Percentiles rank a stretch among this genome's conserved stretches.
These are phyloP conservation scores for Scaeva pyrastri DNA, from an alignment of 2,888 invertebrate species.

Conservation along the genomic window DNA sequence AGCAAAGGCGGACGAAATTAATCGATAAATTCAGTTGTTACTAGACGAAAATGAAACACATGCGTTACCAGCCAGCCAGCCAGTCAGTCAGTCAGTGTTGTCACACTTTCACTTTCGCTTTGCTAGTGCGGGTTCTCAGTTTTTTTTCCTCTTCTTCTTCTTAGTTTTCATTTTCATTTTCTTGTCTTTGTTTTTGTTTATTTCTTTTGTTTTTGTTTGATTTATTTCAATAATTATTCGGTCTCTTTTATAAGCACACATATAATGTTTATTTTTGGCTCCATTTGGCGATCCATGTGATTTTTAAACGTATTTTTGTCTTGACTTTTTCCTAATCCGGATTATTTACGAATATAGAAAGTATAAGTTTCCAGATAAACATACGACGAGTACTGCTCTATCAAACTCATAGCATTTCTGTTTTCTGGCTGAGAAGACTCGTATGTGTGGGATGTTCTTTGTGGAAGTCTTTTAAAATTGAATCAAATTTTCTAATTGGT, in stretches of 20 bases:
- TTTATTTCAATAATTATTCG: background rate
- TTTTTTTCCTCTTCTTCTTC: background rate
- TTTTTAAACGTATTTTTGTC: background rate
- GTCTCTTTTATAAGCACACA: background rate
- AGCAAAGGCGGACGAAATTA: background rate
- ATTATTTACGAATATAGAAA: conserved; percentile 7
- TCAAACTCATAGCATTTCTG: background rate
- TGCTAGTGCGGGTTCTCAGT: background rate
- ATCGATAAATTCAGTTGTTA: conserved; percentile 4
- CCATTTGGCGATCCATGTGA: background rate
- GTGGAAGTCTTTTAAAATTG: background rate
- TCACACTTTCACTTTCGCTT: conserved; percentile 26
- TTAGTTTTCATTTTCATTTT: too few species aligned
- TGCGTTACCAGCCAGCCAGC: background rate
- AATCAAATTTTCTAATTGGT: conserved; percentile 1
- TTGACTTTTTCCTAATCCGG: background rate
- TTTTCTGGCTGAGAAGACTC: background rate
- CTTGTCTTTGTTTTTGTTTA: conserved; percentile 1
- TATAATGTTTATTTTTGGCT: conserved; percentile 14
- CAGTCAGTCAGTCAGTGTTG: background rate
- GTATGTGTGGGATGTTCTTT: conserved; percentile 15
- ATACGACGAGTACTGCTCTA: background rate
- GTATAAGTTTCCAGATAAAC: background rate
- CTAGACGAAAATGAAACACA: conserved; percentile 13
- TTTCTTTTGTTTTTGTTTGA: conserved; percentile 24